phyloP scores from a whole-genome alignment of 2,888 invertebrate genomes.

The Gryllus longicercus region DNA sequence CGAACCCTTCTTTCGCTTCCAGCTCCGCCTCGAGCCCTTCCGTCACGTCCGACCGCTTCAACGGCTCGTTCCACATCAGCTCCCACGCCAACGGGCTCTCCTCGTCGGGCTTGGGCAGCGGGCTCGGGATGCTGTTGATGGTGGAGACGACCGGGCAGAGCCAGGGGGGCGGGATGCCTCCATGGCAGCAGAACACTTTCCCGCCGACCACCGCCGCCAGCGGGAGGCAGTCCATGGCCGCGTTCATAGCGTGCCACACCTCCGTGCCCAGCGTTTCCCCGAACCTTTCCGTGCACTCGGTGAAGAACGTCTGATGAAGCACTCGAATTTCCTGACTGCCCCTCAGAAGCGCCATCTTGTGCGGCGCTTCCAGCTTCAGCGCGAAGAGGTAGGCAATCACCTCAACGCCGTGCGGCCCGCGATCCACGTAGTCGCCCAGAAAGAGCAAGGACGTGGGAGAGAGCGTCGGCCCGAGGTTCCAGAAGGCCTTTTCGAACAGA shows the following conservation, averaged over 20 bases:
- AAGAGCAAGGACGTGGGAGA: slow-evolving; percentile 64
- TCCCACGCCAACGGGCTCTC: slow-evolving; percentile 75
- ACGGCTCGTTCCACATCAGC: slow-evolving; percentile 74
- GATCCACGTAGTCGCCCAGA: slow-evolving; percentile 74
- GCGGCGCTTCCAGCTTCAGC: slow-evolving; percentile 65
- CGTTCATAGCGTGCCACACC: slow-evolving; percentile 68
- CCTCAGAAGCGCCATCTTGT: slow-evolving; percentile 60
- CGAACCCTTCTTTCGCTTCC: slow-evolving; percentile 62
- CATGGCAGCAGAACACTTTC: slow-evolving; percentile 68
- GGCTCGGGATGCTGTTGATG: slow-evolving; percentile 64
- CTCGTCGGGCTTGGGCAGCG: slow-evolving; percentile 61
- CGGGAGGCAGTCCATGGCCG: slow-evolving; percentile 68
- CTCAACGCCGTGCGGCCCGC: slow-evolving; percentile 67
- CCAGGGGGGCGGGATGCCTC: slow-evolving; percentile 71
- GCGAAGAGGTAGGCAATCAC: slow-evolving; percentile 67
- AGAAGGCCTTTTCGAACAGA: slow-evolving; percentile 66
- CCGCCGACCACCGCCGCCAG: slow-evolving; percentile 70
- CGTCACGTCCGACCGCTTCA: slow-evolving; percentile 49
- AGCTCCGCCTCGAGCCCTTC: slow-evolving; percentile 54
- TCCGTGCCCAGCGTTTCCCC: slow-evolving; percentile 59
- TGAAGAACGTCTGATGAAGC: slow-evolving; percentile 68
- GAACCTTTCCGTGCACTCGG: slow-evolving; percentile 66
- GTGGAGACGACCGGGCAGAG: slow-evolving; percentile 59
- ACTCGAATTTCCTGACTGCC: slow-evolving; percentile 75
- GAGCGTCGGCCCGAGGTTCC: slow-evolving; percentile 64